Base-by-base conservation (phyloP, 1,140 invertebrate genomes). In the Apis florea region DNA sequence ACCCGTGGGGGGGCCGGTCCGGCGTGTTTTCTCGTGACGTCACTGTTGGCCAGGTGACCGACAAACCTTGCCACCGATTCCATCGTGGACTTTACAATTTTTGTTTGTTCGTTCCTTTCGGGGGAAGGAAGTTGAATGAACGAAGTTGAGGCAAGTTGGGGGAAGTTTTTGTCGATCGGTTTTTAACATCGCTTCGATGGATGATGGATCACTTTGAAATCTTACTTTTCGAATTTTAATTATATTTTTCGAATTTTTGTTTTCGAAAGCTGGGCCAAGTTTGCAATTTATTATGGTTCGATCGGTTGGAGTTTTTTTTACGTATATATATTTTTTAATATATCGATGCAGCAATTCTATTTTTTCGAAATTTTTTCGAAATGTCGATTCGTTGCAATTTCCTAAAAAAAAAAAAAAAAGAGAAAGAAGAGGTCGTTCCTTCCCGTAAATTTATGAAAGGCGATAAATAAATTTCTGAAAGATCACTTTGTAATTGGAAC, bases 1-100 rank as follows among this genome's bases (percentile, higher is more conserved):
- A 93, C 92, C 89, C 92, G 89, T 92, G 93, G 92, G 93, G 93
- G 93, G 61, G 72, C 58, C 64, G 47, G 68, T 58, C 67, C 88
- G 85, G 70, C 79, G 71, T 87, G 78, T 86, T 92, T 92, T 89
- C 79, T 74, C 68, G 49, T 76, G 59, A 66, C 80, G 84, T 83
- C 84, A 83, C 26, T 49, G 89, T 81, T 91, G 92, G 91, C 83
- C 91, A 81, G 75, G 74, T 87, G 85, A 83, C 66, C 70, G 79
- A 76, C 49, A 61, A 58, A 86, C 69, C 58, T 67, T n/a, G n/a
- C 26, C 17, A 40, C 26, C 17, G 58, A 54, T 56, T 47, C 17
- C 24, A 12, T 11, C 6, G 13, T 9, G 21, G 10, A 17, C 19
- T 13, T 66, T 40, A 1, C 10, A 40, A 10, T 15, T n/a, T 19